Percentiles rank a stretch among this genome's conserved stretches.
Conservation (phyloP, 2,888 invertebrate species). For the Rapana venosa region DNA sequence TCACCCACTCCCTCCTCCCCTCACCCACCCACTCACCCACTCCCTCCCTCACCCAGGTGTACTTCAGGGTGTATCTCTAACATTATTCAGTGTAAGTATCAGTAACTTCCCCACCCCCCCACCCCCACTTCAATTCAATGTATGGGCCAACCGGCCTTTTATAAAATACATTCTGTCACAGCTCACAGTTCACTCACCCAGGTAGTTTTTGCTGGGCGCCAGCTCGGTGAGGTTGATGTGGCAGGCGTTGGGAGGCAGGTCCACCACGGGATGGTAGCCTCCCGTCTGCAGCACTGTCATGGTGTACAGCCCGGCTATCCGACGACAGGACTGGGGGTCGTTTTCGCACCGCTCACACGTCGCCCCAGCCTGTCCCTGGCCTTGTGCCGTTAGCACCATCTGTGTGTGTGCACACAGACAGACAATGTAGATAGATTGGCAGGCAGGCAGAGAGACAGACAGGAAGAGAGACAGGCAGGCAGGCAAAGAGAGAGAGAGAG, state of each 20-base stretch:
- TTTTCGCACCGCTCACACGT: constrained; percentile 44
- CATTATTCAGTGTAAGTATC: too few species aligned
- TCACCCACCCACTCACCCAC: background rate
- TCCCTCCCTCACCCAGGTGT: background rate
- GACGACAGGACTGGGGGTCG: constrained; percentile 48
- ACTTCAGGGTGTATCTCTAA: too few species aligned
- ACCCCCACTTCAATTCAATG: too few species aligned
- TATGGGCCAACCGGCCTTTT: too few species aligned
- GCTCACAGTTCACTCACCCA: constrained; percentile 84
- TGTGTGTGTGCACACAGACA: background rate
- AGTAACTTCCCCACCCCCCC: too few species aligned
- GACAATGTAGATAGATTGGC: background rate
- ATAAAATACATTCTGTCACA: too few species aligned
- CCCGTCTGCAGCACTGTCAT: constrained; percentile 86
- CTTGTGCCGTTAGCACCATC: background rate
- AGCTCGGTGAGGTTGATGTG: constrained; percentile 91
- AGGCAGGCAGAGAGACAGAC: background rate
- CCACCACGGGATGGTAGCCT: constrained; percentile 90
- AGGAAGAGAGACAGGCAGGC: background rate
- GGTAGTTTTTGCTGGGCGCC: constrained; percentile 88
- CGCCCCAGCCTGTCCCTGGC: constrained; percentile 20
- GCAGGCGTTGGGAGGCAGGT: constrained; percentile 91
- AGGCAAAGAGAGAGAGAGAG: too few species aligned
- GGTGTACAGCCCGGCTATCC: constrained; percentile 85
- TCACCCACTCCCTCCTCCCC: too few species aligned